Evolutionary conservation across 1,140 invertebrate genomes (phyloP), one percentile per base, ranked within the genome.

Genomic region (Sycophila sp.): DNA sequence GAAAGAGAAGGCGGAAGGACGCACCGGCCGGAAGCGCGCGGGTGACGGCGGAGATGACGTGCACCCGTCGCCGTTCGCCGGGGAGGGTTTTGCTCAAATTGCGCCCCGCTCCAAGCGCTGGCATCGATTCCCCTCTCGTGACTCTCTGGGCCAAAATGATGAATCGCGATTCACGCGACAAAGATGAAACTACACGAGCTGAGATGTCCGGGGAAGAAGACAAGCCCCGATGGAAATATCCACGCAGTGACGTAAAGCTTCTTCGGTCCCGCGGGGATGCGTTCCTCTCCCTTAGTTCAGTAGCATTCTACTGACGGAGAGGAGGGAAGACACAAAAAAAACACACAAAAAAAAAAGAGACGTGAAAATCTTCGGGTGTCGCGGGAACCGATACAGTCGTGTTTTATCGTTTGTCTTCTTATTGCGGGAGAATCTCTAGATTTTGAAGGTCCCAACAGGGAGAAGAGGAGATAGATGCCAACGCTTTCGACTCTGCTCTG

Each of bases 391-490:
- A 51, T 26, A 3, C 19, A 11, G 5, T 15, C 6, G 10, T 3
- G 3, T 2, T 58, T 58, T 58, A 58, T 58, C 55, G 55, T 40
- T 32, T 58, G 22, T 58, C 55, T 24, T 58, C 36, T 58, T 36
- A 40, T 58, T 30, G 51, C 10, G 5, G 30, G 4, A 56, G 11
- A 19, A 36, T 10, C 38, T 40, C 13, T 40, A 40, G 15, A 40
- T 40, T 40, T 40, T n/a, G 38, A n/a, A 2, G 2, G 36, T 38
- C 15, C 6, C 15, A 40, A 40, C 11, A 40, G 11, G n/a, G 38
- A 4, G 38, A 40, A 40, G 38, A 40, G 38, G n/a, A 15, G 38
- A 40, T 15, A 4, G 38, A 6, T 13, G 38, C 11, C n/a, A n/a
- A n/a, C n/a, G n/a, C n/a, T n/a, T n/a, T n/a, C n/a, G n/a, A n/a